Conservation (phyloP, 2,888 invertebrate species). For the Celastrina argiolus region DNA sequence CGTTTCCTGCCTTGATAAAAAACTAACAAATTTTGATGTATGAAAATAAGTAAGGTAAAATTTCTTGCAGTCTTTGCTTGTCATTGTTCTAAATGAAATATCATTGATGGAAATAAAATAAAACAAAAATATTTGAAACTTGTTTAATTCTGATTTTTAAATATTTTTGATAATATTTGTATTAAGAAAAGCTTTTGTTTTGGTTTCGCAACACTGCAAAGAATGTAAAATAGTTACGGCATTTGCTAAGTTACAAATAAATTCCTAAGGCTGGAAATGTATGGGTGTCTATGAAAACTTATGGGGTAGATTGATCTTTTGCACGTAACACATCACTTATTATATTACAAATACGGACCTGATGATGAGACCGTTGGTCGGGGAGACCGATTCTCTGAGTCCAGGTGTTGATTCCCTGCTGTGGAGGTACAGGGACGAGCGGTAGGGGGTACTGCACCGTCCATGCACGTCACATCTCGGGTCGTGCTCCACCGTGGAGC, state of each 20-base stretch:
- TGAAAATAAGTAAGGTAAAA: no score
- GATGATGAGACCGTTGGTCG: constrained; percentile 68
- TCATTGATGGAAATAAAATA: no score
- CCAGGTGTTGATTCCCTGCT: constrained; percentile 75
- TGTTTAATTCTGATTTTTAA: no score
- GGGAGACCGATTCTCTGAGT: constrained; percentile 73
- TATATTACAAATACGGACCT: constrained; percentile 49
- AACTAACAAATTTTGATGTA: no score
- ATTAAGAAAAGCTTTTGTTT: no score
- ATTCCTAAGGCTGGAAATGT: background rate
- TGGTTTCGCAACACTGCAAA: no score
- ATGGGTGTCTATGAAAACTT: constrained; percentile 5
- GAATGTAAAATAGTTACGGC: no score
- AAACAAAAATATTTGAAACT: no score
- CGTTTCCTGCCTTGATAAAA: background rate
- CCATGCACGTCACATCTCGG: constrained; percentile 86
- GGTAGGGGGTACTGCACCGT: constrained; percentile 62
- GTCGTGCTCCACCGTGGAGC: constrained; percentile 76
- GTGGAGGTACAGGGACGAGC: constrained; percentile 67
- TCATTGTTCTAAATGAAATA: no score
- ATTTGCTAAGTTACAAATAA: background rate
- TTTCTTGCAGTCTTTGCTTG: no score
- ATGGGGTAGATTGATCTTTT: background rate
- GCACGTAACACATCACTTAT: constrained; percentile 5
- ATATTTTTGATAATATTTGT: no score